Percentiles rank a stretch among this genome's conserved stretches.
Evolutionary conservation across 1,140 invertebrate species (phyloP).

Genomic region (Tetraneura akinire): DNA sequence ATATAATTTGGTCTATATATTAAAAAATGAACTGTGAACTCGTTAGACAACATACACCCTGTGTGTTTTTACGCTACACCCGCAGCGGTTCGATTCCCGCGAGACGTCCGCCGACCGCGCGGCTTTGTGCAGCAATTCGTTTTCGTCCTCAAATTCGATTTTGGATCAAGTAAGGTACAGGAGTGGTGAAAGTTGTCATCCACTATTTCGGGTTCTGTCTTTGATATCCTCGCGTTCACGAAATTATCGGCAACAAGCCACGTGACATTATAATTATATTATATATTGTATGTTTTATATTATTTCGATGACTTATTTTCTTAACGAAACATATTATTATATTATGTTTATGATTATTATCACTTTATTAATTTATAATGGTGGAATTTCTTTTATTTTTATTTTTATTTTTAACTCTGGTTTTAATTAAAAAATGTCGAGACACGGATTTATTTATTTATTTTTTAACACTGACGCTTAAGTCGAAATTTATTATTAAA

Average conservation of each 20-base stretch:
- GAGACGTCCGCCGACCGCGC: background rate
- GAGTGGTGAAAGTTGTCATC: too few relatives aligned
- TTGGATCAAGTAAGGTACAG: background rate
- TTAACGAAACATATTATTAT: background rate
- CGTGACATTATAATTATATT: background rate
- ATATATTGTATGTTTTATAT: background rate
- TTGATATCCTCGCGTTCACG: too few relatives aligned
- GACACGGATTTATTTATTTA: background rate
- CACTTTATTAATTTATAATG: too few relatives aligned
- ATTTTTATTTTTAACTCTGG: too few relatives aligned
- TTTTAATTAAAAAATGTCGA: conserved; percentile 16
- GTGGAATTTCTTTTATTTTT: too few relatives aligned
- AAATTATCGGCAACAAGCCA: background rate
- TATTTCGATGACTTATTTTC: background rate
- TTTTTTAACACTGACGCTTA: background rate
- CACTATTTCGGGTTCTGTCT: too few relatives aligned
- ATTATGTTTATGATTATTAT: background rate
- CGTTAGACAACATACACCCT: too few relatives aligned
- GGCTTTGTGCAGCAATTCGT: background rate
- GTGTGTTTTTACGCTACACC: too few relatives aligned
- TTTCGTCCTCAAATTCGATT: conserved; percentile 6
- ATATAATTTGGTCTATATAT: too few relatives aligned
- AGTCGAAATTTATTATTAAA: conserved; percentile 22
- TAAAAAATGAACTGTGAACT: too few relatives aligned
- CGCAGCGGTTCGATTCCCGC: background rate